Percentiles rank a stretch among this genome's conserved stretches.
Conservation (phyloP, 2,797 vertebrate species). For the Scarus forsteni region DNA sequence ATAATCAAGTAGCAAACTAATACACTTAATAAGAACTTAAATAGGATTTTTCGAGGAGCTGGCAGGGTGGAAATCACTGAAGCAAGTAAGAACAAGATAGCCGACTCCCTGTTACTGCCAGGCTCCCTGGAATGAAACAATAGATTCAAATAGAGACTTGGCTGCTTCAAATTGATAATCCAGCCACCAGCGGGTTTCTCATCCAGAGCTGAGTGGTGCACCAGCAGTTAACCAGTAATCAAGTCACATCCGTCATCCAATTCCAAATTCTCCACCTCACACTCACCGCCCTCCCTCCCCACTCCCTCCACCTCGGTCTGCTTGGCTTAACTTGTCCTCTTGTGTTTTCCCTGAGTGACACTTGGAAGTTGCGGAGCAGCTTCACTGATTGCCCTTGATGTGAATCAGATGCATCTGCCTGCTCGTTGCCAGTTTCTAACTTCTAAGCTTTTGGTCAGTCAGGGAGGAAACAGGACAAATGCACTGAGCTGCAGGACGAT, state of each 20-base stretch:
- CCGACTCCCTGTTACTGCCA: conserved; percentile 33
- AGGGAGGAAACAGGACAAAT: conserved; percentile 17
- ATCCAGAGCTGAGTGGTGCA: conserved; percentile 60
- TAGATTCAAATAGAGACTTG: conserved; percentile 61
- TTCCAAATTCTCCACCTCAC: conserved; percentile 67
- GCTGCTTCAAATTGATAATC: conserved; percentile 70
- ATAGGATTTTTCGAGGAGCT: conserved; percentile 49
- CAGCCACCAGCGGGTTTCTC: conserved; percentile 57
- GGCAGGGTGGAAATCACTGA: conserved; percentile 46
- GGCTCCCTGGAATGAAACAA: conserved; percentile 57
- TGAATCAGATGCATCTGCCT: conserved; percentile 67
- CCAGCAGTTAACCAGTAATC: conserved; percentile 76
- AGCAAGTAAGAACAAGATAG: conserved; percentile 42
- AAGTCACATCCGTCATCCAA: conserved; percentile 79
- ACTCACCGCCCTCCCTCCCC: neutral
- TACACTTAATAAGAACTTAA: conserved; percentile 48
- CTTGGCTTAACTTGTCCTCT: conserved; percentile 57
- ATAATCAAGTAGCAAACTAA: conserved; percentile 22
- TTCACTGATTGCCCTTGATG: conserved; percentile 73
- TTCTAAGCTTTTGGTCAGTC: conserved; percentile 38
- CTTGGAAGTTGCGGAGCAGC: conserved; percentile 64
- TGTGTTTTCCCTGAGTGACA: conserved; percentile 65
- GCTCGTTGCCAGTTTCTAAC: conserved; percentile 58
- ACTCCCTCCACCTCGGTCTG: conserved; percentile 6
- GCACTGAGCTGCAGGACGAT: conserved; percentile 9